Conservation (phyloP, 2,888 invertebrate species). For the Pecten maximus region DNA sequence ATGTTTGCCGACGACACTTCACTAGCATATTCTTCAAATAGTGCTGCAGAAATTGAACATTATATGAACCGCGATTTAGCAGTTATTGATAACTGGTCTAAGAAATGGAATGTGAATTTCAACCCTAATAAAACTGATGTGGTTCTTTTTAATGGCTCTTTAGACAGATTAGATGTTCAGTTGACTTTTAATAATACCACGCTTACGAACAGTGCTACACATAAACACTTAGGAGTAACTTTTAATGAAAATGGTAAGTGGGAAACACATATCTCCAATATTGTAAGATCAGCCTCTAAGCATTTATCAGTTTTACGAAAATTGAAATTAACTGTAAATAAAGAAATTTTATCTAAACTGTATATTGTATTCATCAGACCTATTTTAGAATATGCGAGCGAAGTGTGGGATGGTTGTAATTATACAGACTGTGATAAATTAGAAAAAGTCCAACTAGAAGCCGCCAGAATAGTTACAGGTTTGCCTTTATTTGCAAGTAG, state of each 20-base stretch:
- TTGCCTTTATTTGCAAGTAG: constrained; percentile 35
- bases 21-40: too few relatives aligned
- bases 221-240: constrained; percentile 43
- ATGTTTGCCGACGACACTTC: too few relatives aligned
- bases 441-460: constrained; percentile 37
- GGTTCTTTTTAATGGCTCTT: neutral
- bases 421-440: neutral
- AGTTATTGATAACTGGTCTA: too few relatives aligned
- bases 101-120: constrained; percentile 31
- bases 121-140: constrained; percentile 39
- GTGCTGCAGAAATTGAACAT: too few relatives aligned
- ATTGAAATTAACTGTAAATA: constrained; percentile 42
- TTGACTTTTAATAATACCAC: neutral
- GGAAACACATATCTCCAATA: constrained; percentile 31
- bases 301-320: constrained; percentile 40
- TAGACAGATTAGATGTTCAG: neutral
- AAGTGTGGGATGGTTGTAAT: constrained; percentile 40
- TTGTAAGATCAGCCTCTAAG: neutral
- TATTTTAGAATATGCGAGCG: constrained; percentile 39
- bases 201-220: neutral
- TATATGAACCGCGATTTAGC: too few relatives aligned
- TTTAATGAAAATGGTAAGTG: constrained; percentile 33
- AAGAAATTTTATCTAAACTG: constrained; percentile 15
- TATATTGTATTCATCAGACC: constrained; percentile 38
- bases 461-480: constrained; percentile 37